Base-by-base conservation (phyloP, 2,797 vertebrate species). In the Sebastes cheni region DNA sequence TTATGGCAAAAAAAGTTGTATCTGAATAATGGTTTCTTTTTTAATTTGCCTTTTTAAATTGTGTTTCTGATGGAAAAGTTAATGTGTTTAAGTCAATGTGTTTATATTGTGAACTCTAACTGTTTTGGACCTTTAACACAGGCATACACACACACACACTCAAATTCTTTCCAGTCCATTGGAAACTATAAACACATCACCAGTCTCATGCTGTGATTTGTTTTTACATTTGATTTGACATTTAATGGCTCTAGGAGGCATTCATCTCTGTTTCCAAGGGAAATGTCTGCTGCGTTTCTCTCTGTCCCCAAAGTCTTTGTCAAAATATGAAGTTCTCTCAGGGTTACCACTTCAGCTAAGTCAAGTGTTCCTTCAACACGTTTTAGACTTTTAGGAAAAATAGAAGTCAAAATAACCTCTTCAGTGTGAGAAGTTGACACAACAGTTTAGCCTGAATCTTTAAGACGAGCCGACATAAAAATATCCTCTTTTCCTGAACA, bases 151-250 rank as follows among this genome's bases (percentile, higher is more conserved):
- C 61, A 50, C 34, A 32, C 36, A 54, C n/a, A 72, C 50, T 36
- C 59, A 66, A 85, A 59, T 42, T 18, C 8, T 73, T 81, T 84
- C 39, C 42, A 75, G 67, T 72, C 77, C 59, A 71, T 80, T 80
- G 81, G 67, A 81, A 76, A 32, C 36, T 62, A 77, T 69, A 84
- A 74, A 84, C 36, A 80, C 61, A 80, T 84, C 69, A 69, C 11
- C 34, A 54, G 30, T 59, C 56, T 64, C 77, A 69, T 39, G 66
- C 72, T 77, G 75, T 72, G 64, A 80, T 85, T 82, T 86, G 55
- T 76, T 77, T 82, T 79, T 79, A 82, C 50, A 52, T 89, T 65
- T 80, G 71, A 69, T 72, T 84, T 82, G 69, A 79, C 79, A 86
- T 84, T 72, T 73, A 81, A 56, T 78, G 72, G 29, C 67, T 75